phyloP scores from a whole-genome alignment of 2,888 invertebrate species.

The Eupithecia pulchellata region DNA sequence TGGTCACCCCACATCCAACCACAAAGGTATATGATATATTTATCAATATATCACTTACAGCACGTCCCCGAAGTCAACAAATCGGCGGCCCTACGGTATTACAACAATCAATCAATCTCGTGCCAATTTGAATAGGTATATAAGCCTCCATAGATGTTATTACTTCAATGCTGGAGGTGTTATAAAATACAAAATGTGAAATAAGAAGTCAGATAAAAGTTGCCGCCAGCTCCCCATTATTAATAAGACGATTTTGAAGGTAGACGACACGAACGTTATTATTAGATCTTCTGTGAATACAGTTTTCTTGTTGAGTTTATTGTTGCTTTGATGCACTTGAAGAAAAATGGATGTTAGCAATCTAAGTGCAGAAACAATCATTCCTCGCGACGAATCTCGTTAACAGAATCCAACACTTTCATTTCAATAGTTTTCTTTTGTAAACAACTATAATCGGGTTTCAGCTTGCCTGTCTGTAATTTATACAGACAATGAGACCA shows the following conservation, averaged over 20 bases:
- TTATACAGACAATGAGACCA: not conserved
- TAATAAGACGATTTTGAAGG: not conserved
- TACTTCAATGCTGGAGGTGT: not conserved
- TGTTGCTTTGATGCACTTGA: not conserved
- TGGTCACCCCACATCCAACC: no score
- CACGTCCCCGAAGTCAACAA: not conserved
- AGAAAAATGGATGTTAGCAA: not conserved
- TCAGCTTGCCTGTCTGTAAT: not conserved
- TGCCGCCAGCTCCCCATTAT: not conserved
- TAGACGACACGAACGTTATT: not conserved
- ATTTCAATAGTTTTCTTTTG: not conserved
- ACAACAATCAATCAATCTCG: no score
- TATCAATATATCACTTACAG: constrained; percentile 1
- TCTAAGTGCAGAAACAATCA: constrained; percentile 1
- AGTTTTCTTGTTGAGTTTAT: not conserved
- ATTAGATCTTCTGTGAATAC: not conserved
- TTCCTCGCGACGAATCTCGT: not conserved
- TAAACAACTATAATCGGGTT: not conserved
- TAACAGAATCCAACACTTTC: not conserved
- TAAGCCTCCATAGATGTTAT: no score
- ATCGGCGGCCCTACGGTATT: not conserved
- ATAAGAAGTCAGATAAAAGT: no score
- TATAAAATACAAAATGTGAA: not conserved
- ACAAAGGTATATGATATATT: no score
- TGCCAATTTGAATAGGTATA: not conserved